Conservation (phyloP, 2,888 invertebrate genomes). For the Tanytarsus gracilentus region DNA sequence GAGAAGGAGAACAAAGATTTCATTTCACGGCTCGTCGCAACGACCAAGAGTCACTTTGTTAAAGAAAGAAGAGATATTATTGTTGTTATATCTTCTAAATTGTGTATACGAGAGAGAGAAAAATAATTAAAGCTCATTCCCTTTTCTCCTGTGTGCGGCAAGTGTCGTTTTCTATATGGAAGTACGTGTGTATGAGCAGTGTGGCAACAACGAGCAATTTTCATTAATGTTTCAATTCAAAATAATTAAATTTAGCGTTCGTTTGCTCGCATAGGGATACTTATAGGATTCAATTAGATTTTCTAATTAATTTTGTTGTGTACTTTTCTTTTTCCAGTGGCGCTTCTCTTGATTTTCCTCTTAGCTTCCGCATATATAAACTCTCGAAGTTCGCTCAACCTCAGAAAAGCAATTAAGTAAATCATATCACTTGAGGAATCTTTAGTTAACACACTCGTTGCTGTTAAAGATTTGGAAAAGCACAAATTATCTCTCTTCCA, state of each 20-base stretch:
- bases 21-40: slow-evolving; percentile 22
- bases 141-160: not conserved
- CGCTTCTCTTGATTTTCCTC: not conserved
- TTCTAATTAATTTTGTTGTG: slow-evolving; percentile 26
- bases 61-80: slow-evolving; percentile 9
- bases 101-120: not conserved
- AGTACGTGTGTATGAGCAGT: not conserved
- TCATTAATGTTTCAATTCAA: slow-evolving; percentile 26
- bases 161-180: slow-evolving; percentile 4
- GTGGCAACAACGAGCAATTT: slow-evolving; percentile 19
- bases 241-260: slow-evolving; percentile 22
- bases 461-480: no score
- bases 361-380: not conserved
- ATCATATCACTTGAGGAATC: slow-evolving; percentile 12
- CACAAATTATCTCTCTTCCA: no score
- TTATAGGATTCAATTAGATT: slow-evolving; percentile 23
- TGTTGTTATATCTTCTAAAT: slow-evolving; percentile 18
- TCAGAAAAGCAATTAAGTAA: slow-evolving; percentile 5
- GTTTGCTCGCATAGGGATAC: slow-evolving; percentile 1
- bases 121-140: slow-evolving; percentile 24
- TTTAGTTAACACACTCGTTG: not conserved
- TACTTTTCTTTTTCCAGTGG: no score
- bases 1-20: slow-evolving; percentile 11
- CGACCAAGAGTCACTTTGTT: slow-evolving; percentile 3
- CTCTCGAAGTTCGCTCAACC: not conserved